phyloP scores from a whole-genome alignment of 2,113 vertebrate genomes.

The Dermatemys mawii region DNA sequence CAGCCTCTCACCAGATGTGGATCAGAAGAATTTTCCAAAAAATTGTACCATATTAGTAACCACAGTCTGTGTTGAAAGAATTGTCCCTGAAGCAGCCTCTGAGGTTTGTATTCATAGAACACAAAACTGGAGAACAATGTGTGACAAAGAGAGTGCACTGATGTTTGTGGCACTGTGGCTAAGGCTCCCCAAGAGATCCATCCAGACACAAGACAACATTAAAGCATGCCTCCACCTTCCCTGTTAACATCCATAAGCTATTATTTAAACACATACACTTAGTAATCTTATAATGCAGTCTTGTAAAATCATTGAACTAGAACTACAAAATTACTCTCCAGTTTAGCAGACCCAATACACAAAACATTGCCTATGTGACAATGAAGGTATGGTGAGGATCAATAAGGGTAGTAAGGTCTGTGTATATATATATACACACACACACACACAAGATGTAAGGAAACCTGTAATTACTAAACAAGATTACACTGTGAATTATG shows the following conservation, averaged over 20 bases:
- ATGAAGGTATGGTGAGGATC: fast-evolving
- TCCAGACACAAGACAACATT: fast-evolving
- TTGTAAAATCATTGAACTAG: conserved; percentile 1
- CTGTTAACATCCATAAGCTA: neutral
- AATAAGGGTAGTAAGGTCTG: neutral
- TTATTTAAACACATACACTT: neutral
- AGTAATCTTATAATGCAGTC: neutral
- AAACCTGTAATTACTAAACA: neutral
- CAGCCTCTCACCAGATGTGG: neutral
- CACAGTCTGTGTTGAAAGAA: neutral
- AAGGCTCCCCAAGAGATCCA: neutral
- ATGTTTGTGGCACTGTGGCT: neutral
- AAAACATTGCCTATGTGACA: neutral
- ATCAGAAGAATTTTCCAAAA: neutral
- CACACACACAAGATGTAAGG: neutral
- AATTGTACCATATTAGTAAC: neutral
- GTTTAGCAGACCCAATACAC: conserved; percentile 59
- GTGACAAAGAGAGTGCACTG: neutral
- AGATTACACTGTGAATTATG: neutral
- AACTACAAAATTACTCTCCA: conserved; percentile 39
- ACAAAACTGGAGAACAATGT: neutral
- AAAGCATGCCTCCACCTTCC: neutral
- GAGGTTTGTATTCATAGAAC: neutral
- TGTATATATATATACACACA: too few species aligned
- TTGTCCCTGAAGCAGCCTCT: neutral